Evolutionary conservation across 64 coral and sea anemone genomes (phyloP), one percentile per base, ranked within the genome.

Genomic region (Porites australiensis): DNA sequence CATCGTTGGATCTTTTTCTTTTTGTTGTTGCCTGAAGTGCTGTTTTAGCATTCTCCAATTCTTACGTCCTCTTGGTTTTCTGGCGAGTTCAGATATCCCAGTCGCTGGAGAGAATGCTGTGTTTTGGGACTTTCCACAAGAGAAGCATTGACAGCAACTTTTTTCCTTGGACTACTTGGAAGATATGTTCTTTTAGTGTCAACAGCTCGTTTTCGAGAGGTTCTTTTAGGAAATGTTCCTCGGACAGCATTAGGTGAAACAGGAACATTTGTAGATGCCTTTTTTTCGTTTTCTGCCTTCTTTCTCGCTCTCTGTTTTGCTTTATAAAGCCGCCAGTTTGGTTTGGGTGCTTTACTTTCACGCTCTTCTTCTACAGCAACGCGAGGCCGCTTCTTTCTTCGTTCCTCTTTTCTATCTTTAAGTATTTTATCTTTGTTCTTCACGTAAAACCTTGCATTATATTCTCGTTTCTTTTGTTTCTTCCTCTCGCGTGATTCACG

Each of bases 401-500:
- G 68, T 73, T 87, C 67, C 51, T 87, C 85, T 74, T 87, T 87
- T 87, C 85, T 87, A 10, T 87, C 85, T 72, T 87, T 51, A 27
- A 87, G 66, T 49, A 87, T 72, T 87, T 73, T 87, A 72, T 87
- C 85, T 73, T 87, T 87, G 85, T 87, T 87, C 68, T 87, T 87
- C 68, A 72, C 44, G 63, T 85, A 85, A 62, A 85, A 85, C 58
- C 23, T 67, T 74, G 85, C 49, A 74, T 87, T 87, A 18, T 21
- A 66, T 87, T 87, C 68, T 73, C 66, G 64, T 57, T 73, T 87
- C 68, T 74, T 72, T 70, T 73, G 67, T 74, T 87, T 87, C 69
- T 87, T 87, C 67, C 65, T 87, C 82, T 85, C 82, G 58, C 63
- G 61, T 44, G 82, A 85, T 85, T 85, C 82, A 67, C 60, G 63